phyloP scores from a whole-genome alignment of 2,797 vertebrate species.

The Rhodeus uyekii region DNA sequence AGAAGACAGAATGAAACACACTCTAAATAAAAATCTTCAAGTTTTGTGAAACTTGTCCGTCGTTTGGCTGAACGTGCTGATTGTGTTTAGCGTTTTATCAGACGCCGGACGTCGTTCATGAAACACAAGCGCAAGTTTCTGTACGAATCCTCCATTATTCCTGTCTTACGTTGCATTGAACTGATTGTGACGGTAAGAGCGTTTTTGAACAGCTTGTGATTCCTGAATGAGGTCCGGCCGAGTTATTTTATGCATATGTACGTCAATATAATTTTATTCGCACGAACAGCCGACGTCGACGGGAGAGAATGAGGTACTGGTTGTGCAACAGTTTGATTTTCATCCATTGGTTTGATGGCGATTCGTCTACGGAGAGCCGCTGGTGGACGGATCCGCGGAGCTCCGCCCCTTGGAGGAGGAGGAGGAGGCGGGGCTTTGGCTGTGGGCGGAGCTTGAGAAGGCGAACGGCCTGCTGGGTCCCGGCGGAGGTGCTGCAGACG shows the following conservation, averaged over 20 bases:
- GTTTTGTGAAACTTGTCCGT: slow-evolving; percentile 78
- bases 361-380: slow-evolving; percentile 91
- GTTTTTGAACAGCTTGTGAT: neutral
- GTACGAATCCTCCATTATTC: neutral
- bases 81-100: slow-evolving; percentile 75
- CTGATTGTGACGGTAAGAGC: neutral
- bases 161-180: neutral
- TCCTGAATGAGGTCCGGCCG: neutral
- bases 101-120: neutral
- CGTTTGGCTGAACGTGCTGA: slow-evolving; percentile 77
- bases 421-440: slow-evolving; percentile 83
- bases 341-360: no score
- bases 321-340: slow-evolving; percentile 82
- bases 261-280: slow-evolving; percentile 62
- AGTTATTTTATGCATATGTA: slow-evolving; percentile 33
- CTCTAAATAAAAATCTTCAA: slow-evolving; percentile 78
- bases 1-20: slow-evolving; percentile 64
- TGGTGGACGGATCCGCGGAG: slow-evolving; percentile 86
- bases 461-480: no score
- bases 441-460: slow-evolving; percentile 75
- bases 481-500: no score
- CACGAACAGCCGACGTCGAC: slow-evolving; percentile 73
- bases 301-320: slow-evolving; percentile 78
- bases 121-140: slow-evolving; percentile 55
- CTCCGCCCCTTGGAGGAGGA: slow-evolving; percentile 90